A percentile compares a stretch with the other conserved stretches of the same genome.
Conservation (phyloP, 1,140 invertebrate genomes). For the Papilio aristodemus region DNA sequence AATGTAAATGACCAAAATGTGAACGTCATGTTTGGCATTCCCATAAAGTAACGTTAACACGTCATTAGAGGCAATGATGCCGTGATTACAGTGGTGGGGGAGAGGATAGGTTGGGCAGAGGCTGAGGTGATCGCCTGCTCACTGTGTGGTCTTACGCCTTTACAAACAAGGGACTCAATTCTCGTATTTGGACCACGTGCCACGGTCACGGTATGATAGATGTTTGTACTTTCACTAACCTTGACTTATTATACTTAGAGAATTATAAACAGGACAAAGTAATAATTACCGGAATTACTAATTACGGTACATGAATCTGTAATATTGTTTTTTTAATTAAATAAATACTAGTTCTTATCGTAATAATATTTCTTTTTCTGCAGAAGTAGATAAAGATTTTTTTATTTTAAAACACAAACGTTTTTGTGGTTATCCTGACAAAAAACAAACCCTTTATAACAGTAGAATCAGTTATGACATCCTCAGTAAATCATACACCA, state of each 20-base stretch:
- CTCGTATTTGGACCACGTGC: conserved; percentile 63
- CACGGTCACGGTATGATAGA: conserved; percentile 43
- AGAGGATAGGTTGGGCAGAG: conserved; percentile 46
- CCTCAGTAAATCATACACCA: conserved; percentile 58
- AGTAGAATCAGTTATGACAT: conserved; percentile 29
- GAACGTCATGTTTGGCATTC: conserved; percentile 80
- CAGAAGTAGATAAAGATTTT: not conserved
- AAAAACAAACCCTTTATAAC: conserved; percentile 31
- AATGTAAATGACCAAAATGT: conserved; percentile 80
- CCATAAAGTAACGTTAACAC: conserved; percentile 80
- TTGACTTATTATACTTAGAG: conserved; percentile 13
- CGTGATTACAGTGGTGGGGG: conserved; percentile 72
- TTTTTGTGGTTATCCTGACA: conserved; percentile 12
- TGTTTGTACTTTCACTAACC: conserved; percentile 33
- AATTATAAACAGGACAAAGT: conserved; percentile 15
- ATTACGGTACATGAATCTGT: not conserved
- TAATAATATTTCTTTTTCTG: not conserved
- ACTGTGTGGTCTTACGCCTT: conserved; percentile 76
- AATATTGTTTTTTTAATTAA: not conserved
- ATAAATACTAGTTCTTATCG: not conserved
- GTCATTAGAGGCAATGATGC: conserved; percentile 80
- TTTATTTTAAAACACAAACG: not conserved
- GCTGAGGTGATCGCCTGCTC: conserved; percentile 69
- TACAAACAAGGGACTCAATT: conserved; percentile 63
- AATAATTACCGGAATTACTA: not conserved